Evolutionary conservation across 1,140 invertebrate genomes (phyloP), one percentile per base, ranked within the genome.

Genomic region (Drosophila pectinifera): DNA sequence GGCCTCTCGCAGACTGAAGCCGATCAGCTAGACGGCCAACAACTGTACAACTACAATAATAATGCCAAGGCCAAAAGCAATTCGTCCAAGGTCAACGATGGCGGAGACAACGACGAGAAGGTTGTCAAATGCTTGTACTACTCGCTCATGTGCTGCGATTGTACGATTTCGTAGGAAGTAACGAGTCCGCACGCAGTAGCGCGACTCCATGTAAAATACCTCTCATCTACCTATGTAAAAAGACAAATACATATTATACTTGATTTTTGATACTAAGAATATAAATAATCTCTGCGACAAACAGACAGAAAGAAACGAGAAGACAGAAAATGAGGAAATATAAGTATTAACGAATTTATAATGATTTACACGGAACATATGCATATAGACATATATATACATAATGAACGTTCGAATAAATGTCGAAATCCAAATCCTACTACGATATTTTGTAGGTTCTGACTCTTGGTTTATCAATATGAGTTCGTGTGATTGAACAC

Each of bases 141-240:
- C 64, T 92, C 91, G 13, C 72, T 92, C 14, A 92, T 92, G 91
- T 92, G 91, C 78, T 92, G 91, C 81, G 91, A 92, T 42, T 92
- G 91, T 63, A 84, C 91, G 73, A 91, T 92, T 67, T 92, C 91
- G 54, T 92, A 91, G 16, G 7, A 28, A 31, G 31, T 53, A 22
- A 42, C 48, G 26, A 41, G 31, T 43, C 20, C 11, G 22, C 39
- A 7, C 28, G 45, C 26, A 16, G 18, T 14, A 16, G 28, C 49
- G 18, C 31, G 28, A 36, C 18, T 59, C 48, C 54, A 31, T 76
- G 73, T 76, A 76, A 76, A 65, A 75, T 75, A 75, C 72, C 72
- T 67, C 73, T 75, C 53, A 74, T 10, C 34, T 54, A 75, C 31
- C 58, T 74, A 74, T 64, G 49, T 74, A 70, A 64, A 68, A 55